Evolutionary conservation across 2,888 invertebrate species (phyloP).

Genomic region (Lasius platythorax): DNA sequence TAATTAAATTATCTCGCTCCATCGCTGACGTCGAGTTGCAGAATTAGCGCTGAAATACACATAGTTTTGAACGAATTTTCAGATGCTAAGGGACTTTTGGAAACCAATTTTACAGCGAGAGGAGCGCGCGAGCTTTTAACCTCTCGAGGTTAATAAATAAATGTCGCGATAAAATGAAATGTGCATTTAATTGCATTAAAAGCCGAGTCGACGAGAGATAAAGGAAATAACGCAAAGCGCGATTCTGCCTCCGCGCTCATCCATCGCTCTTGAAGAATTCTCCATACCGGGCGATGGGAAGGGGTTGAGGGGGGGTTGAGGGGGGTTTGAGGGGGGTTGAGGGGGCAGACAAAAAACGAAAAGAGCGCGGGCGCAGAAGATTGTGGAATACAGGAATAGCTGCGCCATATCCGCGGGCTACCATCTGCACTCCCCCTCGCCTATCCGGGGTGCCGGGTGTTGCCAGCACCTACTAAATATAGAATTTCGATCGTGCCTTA

Average conservation of each 20-base stretch:
- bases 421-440: conserved; percentile 47
- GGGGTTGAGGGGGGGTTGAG: no score
- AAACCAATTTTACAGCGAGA: not conserved
- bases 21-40: not conserved
- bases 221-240: conserved; percentile 38
- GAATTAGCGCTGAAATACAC: not conserved
- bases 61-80: not conserved
- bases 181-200: conserved; percentile 34
- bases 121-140: not conserved
- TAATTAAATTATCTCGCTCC: not conserved
- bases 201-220: conserved; percentile 15
- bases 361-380: conserved; percentile 54
- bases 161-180: not conserved
- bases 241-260: conserved; percentile 49
- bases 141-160: not conserved
- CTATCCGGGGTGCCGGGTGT: conserved; percentile 45
- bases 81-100: not conserved
- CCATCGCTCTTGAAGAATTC: conserved; percentile 48
- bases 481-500: conserved; percentile 71
- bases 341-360: conserved; percentile 72
- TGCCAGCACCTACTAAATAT: conserved; percentile 71
- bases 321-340: not conserved
- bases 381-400: conserved; percentile 73
- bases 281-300: conserved; percentile 48
- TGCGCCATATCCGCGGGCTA: conserved; percentile 64